Evolutionary conservation across 2,797 vertebrate genomes (phyloP).

Genomic region (Lagodon rhomboides): DNA sequence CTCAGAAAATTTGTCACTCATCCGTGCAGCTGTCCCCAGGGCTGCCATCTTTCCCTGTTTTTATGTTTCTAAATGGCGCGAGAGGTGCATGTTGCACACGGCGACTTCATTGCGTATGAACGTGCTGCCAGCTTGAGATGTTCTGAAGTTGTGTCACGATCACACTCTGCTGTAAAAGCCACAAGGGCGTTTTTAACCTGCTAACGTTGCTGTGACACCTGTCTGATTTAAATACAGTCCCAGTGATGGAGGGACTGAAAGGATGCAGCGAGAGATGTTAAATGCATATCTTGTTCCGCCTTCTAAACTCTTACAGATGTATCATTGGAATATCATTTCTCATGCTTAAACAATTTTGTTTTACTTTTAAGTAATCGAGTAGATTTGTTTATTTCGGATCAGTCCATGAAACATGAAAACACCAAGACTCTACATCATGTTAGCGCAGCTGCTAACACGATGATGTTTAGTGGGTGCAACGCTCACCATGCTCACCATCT

Average conservation of each 20-base stretch:
- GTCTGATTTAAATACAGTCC: slow-evolving; percentile 6
- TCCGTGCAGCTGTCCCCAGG: slow-evolving; percentile 32
- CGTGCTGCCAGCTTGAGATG: neutral
- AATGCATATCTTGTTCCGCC: neutral
- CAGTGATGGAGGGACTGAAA: neutral
- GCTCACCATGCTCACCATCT: neutral
- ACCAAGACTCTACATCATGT: too few species aligned
- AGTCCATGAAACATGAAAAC: too few species aligned
- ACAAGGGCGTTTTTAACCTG: neutral
- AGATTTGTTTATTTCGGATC: too few species aligned
- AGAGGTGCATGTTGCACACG: slow-evolving; percentile 6
- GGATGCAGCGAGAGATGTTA: slow-evolving; percentile 4
- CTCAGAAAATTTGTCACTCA: slow-evolving; percentile 63
- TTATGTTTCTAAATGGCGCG: slow-evolving; percentile 23
- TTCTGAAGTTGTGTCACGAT: neutral
- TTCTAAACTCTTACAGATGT: slow-evolving; percentile 12
- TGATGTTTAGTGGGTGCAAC: neutral
- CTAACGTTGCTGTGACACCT: neutral
- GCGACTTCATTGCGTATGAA: neutral
- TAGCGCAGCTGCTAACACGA: too few species aligned
- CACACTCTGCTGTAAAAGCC: neutral
- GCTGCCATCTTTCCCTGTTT: slow-evolving; percentile 38
- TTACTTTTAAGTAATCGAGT: neutral
- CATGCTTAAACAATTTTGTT: neutral
- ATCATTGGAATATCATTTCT: slow-evolving; percentile 3